Conservation (phyloP, 2,888 invertebrate genomes). For the Lasioglossum villosulum region DNA sequence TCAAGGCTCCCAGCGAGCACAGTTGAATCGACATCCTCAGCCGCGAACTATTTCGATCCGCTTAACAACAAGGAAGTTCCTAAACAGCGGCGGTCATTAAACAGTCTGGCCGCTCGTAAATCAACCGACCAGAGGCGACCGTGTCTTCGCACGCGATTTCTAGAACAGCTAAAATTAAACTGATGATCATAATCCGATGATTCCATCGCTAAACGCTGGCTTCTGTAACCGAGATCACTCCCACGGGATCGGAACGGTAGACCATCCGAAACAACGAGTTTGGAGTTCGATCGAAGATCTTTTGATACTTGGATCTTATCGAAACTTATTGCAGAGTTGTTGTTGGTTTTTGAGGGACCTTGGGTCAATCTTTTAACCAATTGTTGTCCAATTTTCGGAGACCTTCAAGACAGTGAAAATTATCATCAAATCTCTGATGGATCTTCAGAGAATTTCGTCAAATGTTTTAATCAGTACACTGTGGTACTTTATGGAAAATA, state of each 20-base stretch:
- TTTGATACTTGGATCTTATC: not conserved
- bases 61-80: not conserved
- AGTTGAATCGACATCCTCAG: not conserved
- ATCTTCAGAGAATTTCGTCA: not conserved
- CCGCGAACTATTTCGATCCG: not conserved
- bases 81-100: not conserved
- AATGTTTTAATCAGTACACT: not conserved
- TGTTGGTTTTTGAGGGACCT: too few relatives aligned
- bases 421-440: not conserved
- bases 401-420: too few relatives aligned
- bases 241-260: not conserved
- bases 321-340: not conserved
- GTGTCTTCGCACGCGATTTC: conserved; percentile 12
- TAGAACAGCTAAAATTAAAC: conserved; percentile 44
- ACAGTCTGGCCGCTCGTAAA: conserved; percentile 1
- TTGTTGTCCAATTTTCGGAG: too few relatives aligned
- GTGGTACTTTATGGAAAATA: not conserved
- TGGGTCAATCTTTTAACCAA: too few relatives aligned
- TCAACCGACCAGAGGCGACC: not conserved
- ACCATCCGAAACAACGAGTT: not conserved
- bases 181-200: conserved; percentile 24
- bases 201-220: not conserved
- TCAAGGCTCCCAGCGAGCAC: not conserved
- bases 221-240: not conserved
- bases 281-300: not conserved